A percentile compares a stretch with the other conserved stretches of the same genome.
Conservation (phyloP, 2,888 invertebrate species). For the Calliphora vomitoria region DNA sequence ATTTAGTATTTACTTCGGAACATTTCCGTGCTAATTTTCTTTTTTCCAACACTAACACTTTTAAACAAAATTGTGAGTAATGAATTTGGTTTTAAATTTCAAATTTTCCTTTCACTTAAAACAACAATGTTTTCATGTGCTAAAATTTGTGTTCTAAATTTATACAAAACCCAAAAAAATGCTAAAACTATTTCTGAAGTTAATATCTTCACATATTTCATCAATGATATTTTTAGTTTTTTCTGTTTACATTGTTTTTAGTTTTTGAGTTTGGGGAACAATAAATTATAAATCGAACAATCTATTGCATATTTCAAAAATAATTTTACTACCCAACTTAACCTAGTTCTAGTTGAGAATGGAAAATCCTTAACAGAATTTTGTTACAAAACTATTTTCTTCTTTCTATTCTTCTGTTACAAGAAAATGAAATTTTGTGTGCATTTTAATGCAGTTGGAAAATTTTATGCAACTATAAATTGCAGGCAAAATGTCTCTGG, state of each 20-base stretch:
- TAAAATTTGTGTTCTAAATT: not conserved
- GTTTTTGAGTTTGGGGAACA: not conserved
- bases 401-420: not conserved
- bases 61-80: too few relatives aligned
- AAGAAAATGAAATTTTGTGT: conserved; percentile 16
- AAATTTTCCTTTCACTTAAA: too few relatives aligned
- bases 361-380: conserved; percentile 33
- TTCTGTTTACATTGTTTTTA: not conserved
- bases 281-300: conserved; percentile 46
- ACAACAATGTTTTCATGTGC: not conserved
- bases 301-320: conserved; percentile 41
- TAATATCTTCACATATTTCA: conserved; percentile 13
- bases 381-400: conserved; percentile 41
- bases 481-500: conserved; percentile 17
- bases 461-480: conserved; percentile 52
- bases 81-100: too few relatives aligned
- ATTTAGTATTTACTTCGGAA: too few relatives aligned
- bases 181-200: conserved; percentile 5
- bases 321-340: conserved; percentile 44
- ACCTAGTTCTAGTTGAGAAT: conserved; percentile 31
- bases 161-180: not conserved
- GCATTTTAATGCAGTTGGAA: conserved; percentile 49
- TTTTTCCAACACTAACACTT: too few relatives aligned
- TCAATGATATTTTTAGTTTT: conserved; percentile 15
- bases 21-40: too few relatives aligned